Evolutionary conservation across 1,140 invertebrate species (phyloP).

Genomic region (Alviniconcha marisindica): DNA sequence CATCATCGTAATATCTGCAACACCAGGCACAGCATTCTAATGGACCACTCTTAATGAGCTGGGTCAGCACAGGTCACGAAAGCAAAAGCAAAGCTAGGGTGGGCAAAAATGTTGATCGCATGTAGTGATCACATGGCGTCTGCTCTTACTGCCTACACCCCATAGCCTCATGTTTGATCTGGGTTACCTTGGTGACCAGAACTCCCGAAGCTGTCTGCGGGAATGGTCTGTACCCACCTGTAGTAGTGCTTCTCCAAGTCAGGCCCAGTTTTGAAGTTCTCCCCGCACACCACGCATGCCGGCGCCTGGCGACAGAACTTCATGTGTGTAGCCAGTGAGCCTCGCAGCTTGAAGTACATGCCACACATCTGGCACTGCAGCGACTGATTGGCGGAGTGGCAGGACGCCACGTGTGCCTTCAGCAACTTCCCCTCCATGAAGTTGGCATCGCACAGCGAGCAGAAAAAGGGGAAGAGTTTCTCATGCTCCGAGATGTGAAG

Average conservation of each 20-base stretch:
- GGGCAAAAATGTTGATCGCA: too few relatives aligned
- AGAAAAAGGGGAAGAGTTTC: conserved; percentile 35
- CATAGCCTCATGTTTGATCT: too few relatives aligned
- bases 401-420: conserved; percentile 25
- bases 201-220: too few relatives aligned
- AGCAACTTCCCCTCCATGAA: conserved; percentile 28
- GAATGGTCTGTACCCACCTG: too few relatives aligned
- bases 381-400: conserved; percentile 13
- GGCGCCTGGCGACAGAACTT: conserved; percentile 32
- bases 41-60: too few relatives aligned
- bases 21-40: too few relatives aligned
- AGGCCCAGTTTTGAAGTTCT: neutral
- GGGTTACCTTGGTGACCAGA: too few relatives aligned
- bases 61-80: too few relatives aligned
- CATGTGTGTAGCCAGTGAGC: conserved; percentile 9
- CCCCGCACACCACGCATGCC: conserved; percentile 28
- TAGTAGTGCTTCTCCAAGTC: conserved; percentile 34
- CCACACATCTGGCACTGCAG: conserved; percentile 34
- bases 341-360: conserved; percentile 35
- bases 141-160: too few relatives aligned
- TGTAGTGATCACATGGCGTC: too few relatives aligned
- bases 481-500: conserved; percentile 30
- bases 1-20: too few relatives aligned
- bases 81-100: too few relatives aligned
- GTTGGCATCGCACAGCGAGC: conserved; percentile 37